Evolutionary conservation across 2,888 invertebrate genomes (phyloP).

Genomic region (Rhyacophila evoluta): DNA sequence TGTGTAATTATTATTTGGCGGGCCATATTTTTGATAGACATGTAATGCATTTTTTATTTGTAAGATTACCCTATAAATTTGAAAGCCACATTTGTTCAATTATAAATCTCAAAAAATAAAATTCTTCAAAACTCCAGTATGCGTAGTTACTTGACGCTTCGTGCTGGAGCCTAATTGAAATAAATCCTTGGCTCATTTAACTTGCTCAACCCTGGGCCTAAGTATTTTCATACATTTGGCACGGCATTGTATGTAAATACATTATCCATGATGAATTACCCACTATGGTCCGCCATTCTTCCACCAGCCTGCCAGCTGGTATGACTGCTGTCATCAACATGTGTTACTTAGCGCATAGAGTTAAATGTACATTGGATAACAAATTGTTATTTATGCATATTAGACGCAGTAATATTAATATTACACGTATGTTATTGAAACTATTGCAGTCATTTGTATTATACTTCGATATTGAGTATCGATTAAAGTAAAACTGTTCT

Average conservation of each 20-base stretch:
- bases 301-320: not conserved
- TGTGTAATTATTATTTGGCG: too few species aligned
- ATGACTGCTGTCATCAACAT: constrained; percentile 2
- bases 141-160: not conserved
- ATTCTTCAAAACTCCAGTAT: too few species aligned
- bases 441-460: too few species aligned
- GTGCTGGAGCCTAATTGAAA: not conserved
- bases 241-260: constrained; percentile 39
- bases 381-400: not conserved
- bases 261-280: constrained; percentile 38
- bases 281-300: not conserved
- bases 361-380: not conserved
- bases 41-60: too few species aligned
- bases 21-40: too few species aligned
- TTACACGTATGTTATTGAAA: too few species aligned
- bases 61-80: too few species aligned
- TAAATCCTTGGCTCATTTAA: constrained; percentile 3
- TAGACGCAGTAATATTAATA: too few species aligned
- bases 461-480: too few species aligned
- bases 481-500: too few species aligned
- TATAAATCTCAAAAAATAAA: too few species aligned
- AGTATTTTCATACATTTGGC: constrained; percentile 25
- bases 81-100: too few species aligned
- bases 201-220: not conserved
- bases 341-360: constrained; percentile 22